Conservation (phyloP, 2,113 vertebrate genomes). For the Psittacula cyanocephala region DNA sequence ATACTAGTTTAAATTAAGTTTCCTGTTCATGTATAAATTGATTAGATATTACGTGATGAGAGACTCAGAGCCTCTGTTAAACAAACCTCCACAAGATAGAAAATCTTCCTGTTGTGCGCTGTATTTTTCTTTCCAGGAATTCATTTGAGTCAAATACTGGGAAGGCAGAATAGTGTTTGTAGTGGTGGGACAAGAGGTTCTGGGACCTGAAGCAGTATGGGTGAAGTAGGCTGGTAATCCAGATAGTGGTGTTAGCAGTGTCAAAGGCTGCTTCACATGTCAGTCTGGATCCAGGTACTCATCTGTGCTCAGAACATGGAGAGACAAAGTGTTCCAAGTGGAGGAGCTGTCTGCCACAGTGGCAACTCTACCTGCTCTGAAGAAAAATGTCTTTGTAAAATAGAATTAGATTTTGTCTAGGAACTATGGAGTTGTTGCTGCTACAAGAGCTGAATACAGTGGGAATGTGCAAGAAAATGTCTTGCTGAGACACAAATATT, state of each 20-base stretch:
- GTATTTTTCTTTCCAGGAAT: background rate
- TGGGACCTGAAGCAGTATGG: fast-evolving
- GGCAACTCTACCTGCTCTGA: background rate
- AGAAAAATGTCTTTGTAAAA: background rate
- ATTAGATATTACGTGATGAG: background rate
- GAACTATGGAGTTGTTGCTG: background rate
- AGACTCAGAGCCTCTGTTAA: background rate
- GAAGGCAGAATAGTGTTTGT: background rate
- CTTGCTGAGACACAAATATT: background rate
- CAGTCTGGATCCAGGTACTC: background rate
- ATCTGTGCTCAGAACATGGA: background rate
- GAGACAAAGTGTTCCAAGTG: background rate
- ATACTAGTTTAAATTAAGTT: fast-evolving
- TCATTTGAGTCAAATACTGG: background rate
- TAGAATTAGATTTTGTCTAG: background rate
- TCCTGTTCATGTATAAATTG: background rate
- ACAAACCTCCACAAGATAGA: background rate
- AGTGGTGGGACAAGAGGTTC: background rate
- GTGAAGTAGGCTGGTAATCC: background rate
- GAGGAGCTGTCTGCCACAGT: background rate
- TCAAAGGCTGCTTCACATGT: background rate
- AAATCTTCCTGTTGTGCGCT: fast-evolving
- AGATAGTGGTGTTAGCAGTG: background rate
- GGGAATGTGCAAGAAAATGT: background rate
- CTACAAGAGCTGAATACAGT: background rate